A percentile compares a stretch with the other conserved stretches of the same genome.
phyloP scores from a whole-genome alignment of 2,113 vertebrate species.

The Corynorhinus townsendii region DNA sequence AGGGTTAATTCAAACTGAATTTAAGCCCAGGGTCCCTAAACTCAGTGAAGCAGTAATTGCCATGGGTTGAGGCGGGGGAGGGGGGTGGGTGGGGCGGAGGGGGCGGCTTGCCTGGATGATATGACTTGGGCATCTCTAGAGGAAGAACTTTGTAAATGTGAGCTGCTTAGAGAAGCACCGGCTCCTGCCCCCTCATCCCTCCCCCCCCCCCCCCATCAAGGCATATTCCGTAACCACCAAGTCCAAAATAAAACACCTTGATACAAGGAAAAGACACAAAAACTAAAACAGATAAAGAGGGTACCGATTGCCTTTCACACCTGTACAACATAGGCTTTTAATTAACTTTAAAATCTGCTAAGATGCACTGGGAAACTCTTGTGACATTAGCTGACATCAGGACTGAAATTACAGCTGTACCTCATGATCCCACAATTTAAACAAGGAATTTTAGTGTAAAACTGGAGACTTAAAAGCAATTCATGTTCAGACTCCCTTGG shows the following conservation, averaged over 20 bases:
- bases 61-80: too few species aligned
- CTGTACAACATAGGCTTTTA: background rate
- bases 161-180: background rate
- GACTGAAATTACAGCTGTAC: background rate
- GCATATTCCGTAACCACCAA: background rate
- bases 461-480: background rate
- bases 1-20: background rate
- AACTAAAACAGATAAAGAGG: background rate
- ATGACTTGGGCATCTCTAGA: background rate
- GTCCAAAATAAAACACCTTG: background rate
- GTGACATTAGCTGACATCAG: background rate
- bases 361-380: background rate
- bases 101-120: background rate
- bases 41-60: background rate
- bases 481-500: background rate
- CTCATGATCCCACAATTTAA: background rate
- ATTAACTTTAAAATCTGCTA: background rate
- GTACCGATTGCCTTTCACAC: background rate
- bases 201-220: background rate
- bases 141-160: background rate
- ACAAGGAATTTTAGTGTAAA: background rate
- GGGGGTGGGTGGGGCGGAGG: rapidly evolving
- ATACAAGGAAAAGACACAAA: background rate
- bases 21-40: background rate
- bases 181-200: too few species aligned